Conservation (phyloP, 2,113 vertebrate species). For the Zosterops hypoxanthus region DNA sequence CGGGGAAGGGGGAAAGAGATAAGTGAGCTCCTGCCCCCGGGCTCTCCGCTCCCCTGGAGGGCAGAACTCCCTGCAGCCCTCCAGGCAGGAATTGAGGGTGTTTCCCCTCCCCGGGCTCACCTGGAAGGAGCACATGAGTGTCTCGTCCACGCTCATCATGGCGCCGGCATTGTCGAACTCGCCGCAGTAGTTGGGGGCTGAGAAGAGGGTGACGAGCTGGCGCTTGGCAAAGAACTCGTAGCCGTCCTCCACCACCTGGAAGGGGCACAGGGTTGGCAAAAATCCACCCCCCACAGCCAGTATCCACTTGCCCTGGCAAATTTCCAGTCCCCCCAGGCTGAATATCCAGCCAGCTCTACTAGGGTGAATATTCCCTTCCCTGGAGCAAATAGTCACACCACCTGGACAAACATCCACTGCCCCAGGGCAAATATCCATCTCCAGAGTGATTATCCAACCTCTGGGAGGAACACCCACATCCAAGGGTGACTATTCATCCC, state of each 20-base stretch:
- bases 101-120: conserved; percentile 34
- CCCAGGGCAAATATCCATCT: neutral
- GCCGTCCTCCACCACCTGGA: conserved; percentile 92
- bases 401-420: neutral
- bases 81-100: neutral
- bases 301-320: neutral
- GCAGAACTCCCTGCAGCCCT: neutral
- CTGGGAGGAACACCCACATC: neutral
- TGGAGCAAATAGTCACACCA: neutral
- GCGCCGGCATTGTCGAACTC: conserved; percentile 96
- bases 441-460: neutral
- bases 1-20: neutral
- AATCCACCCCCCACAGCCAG: neutral
- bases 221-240: conserved; percentile 98
- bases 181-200: conserved; percentile 95
- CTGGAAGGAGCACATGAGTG: conserved; percentile 98
- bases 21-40: neutral
- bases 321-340: neutral
- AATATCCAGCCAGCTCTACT: neutral
- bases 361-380: neutral
- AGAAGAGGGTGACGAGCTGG: conserved; percentile 95
- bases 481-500: neutral
- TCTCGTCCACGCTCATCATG: conserved; percentile 98
- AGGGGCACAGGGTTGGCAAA: accelerated
- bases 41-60: accelerated